Evolutionary conservation across 92 coral and sea anemone species (phyloP).

Genomic region (Paramuricea clavata): DNA sequence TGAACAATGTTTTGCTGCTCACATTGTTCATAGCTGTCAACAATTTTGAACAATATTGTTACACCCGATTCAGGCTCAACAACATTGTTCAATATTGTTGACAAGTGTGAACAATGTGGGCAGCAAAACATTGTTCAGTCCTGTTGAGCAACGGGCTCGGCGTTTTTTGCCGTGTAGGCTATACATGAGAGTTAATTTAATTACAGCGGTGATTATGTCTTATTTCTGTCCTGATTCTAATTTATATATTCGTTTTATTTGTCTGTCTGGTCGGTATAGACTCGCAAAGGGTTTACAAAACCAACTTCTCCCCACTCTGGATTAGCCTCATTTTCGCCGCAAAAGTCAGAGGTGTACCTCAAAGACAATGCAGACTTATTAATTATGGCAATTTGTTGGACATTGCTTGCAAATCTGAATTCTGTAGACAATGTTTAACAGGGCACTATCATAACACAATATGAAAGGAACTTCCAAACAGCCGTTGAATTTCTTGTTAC

Average conservation of each 20-base stretch:
- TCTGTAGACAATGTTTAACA: neutral
- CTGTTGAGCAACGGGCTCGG: too few relatives aligned
- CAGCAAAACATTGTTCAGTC: too few relatives aligned
- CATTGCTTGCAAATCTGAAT: neutral
- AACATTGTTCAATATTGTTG: too few relatives aligned
- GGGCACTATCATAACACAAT: neutral
- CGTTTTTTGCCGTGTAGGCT: too few relatives aligned
- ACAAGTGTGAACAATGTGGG: too few relatives aligned
- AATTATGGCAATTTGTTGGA: neutral
- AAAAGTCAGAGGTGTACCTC: slow-evolving; percentile 9
- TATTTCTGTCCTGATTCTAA: too few relatives aligned
- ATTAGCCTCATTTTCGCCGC: neutral
- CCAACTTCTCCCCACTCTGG: neutral
- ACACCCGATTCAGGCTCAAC: too few relatives aligned
- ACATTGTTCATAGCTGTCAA: too few relatives aligned
- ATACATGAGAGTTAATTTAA: too few relatives aligned
- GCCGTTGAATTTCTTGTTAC: neutral
- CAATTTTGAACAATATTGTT: too few relatives aligned
- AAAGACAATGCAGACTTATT: slow-evolving; percentile 12
- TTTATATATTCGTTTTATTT: neutral
- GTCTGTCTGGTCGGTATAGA: neutral
- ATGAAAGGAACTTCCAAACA: slow-evolving; percentile 2
- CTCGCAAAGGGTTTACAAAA: neutral
- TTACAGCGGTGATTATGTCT: too few relatives aligned
- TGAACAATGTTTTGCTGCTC: too few relatives aligned